These are phyloP conservation scores for Hemaris fuciformis DNA, from an alignment of 2,888 invertebrate genomes.

Conservation along the genomic window DNA sequence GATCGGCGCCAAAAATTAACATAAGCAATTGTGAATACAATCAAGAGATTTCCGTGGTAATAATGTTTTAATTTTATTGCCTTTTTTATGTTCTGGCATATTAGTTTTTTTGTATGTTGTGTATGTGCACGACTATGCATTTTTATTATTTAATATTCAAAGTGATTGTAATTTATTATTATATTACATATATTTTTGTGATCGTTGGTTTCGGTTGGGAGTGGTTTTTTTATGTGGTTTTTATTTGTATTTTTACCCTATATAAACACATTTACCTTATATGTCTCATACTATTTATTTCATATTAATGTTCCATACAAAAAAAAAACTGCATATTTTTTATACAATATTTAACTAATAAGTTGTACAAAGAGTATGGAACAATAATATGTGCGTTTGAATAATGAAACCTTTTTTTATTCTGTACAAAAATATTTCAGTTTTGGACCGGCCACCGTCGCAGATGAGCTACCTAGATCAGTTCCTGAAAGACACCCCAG, in stretches of 20 bases:
- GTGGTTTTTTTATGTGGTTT: slow-evolving; percentile 58
- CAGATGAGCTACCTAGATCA: slow-evolving; percentile 96
- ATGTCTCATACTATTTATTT: background rate
- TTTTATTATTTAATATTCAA: slow-evolving; percentile 19
- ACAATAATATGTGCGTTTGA: slow-evolving; percentile 9
- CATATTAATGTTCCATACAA: slow-evolving; percentile 5
- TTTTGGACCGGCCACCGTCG: slow-evolving; percentile 93
- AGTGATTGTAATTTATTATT: slow-evolving; percentile 40
- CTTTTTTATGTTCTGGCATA: background rate
- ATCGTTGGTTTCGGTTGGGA: slow-evolving; percentile 72
- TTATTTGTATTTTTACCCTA: slow-evolving; percentile 20
- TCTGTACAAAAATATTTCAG: slow-evolving; percentile 71
- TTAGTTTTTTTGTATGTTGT: background rate
- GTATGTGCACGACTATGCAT: slow-evolving; percentile 43
- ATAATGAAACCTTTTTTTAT: background rate
- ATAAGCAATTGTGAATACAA: too few relatives aligned
- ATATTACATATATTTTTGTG: slow-evolving; percentile 47
- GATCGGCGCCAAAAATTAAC: too few relatives aligned
- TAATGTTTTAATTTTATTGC: background rate
- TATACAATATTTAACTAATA: background rate
- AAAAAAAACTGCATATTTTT: background rate
- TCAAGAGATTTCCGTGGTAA: too few relatives aligned
- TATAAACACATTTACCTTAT: slow-evolving; percentile 22
- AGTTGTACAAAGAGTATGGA: background rate
- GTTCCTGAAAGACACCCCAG: slow-evolving; percentile 88